Base-by-base conservation (phyloP, 1,140 invertebrate genomes). In the Lamellibrachia luymesi region DNA sequence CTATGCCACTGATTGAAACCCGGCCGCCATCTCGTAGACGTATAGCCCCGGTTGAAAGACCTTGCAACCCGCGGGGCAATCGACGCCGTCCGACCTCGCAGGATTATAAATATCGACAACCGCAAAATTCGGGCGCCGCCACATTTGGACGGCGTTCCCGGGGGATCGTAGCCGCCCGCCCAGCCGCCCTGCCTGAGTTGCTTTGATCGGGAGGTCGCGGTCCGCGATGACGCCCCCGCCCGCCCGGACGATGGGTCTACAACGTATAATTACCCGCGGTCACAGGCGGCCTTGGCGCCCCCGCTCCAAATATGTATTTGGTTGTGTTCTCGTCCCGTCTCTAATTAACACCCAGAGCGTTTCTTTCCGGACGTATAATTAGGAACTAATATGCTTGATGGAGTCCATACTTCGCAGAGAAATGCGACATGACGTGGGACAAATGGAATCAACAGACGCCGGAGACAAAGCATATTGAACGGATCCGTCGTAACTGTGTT, bases 81-180 rank as follows among this genome's bases (percentile, higher is more conserved):
- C 13, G 64, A 80, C 17, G 6, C 64, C 13, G 64, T 2, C 52
- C 52, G 52, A 56, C 64, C 64, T 10, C 25, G 13, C 13, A 22
- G 64, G 64, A 80, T 80, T 80, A 80, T 80, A 80, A 80, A 80
- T 80, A 80, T 80, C 64, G 64, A 80, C 64, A 22, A 80, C 64
- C 13, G 64, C 8, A 22, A 80, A 10, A 10, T 22, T 22, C 64
- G 64, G 64, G 64, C 64, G 64, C 64, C 64, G 64, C 64, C 64
- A 80, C 13, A 80, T 80, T 80, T 80, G 64, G 64, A 4, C 64
- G 64, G 17, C 64, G 64, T 1, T 22, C 64, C 64, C 64, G 2
- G 64, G 64, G 64, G 64, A 80, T 1, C 13, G 25, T 22, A 10
- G 25, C 64, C 64, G 64, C 64, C 64, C 64, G 25, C 64, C 64